Percentiles rank a stretch among this genome's conserved stretches.
These are phyloP conservation scores for Caenorhabditis drosophilae DNA, from an alignment of 2,888 invertebrate species.

Conservation along the genomic window DNA sequence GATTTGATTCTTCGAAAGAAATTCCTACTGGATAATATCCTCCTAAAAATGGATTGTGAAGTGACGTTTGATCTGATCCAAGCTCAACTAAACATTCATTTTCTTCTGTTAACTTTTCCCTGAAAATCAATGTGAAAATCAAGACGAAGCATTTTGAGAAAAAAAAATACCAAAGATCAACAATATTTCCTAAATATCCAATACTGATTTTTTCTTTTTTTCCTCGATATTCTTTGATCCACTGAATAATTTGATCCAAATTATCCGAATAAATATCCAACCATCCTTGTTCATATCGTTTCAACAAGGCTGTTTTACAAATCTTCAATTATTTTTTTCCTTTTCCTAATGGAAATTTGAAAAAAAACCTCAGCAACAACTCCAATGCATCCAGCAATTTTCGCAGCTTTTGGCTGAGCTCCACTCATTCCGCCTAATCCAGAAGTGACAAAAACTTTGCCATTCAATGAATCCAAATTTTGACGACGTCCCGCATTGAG, in stretches of 20 bases:
- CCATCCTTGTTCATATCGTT: conserved; percentile 76
- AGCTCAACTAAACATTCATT: conserved; percentile 74
- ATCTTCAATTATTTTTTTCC: no score
- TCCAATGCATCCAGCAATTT: conserved; percentile 75
- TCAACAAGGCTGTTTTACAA: conserved; percentile 72
- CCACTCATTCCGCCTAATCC: conserved; percentile 74
- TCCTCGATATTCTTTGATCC: conserved; percentile 63
- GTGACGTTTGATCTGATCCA: conserved; percentile 76
- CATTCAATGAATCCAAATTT: conserved; percentile 71
- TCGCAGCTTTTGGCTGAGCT: conserved; percentile 76
- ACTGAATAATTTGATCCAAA: conserved; percentile 68
- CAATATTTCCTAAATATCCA: conserved; percentile 75
- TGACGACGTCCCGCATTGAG: conserved; percentile 75
- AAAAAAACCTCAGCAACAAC: conserved; percentile 76
- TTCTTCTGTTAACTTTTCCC: conserved; percentile 74
- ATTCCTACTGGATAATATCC: conserved; percentile 69
- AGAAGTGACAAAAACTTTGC: conserved; percentile 73
- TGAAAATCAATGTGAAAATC: conserved; percentile 46
- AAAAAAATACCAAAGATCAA: conserved; percentile 72
- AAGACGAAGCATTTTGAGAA: background rate
- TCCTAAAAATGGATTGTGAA: conserved; percentile 75
- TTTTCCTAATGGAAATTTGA: no score
- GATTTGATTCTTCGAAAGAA: conserved; percentile 72
- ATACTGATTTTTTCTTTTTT: conserved; percentile 72
- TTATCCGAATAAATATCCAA: conserved; percentile 72